Evolutionary conservation across 2,888 invertebrate genomes (phyloP).

Genomic region (Blastobasis lacticolella): DNA sequence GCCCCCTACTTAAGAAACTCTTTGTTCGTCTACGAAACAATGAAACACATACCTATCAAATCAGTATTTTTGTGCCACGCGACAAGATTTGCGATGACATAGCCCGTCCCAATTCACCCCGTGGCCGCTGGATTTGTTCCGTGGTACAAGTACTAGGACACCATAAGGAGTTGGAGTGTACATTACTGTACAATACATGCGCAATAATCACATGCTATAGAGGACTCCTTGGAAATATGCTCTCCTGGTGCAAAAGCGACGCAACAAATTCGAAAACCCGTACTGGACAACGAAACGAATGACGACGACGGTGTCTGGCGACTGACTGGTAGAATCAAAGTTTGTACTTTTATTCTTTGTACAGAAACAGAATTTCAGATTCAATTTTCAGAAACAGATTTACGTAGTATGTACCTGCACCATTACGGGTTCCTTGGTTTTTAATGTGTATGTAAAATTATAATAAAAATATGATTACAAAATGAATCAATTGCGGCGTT

Average conservation of each 20-base stretch:
- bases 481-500: too few species aligned
- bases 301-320: background rate
- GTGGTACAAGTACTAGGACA: background rate
- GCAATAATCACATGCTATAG: background rate
- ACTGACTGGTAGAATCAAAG: background rate
- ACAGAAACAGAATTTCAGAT: background rate
- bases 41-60: too few species aligned
- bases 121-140: background rate
- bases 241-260: conserved; percentile 20
- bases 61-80: too few species aligned
- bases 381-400: background rate
- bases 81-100: too few species aligned
- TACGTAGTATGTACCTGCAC: background rate
- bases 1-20: too few species aligned
- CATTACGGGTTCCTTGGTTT: background rate
- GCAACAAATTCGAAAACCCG: conserved; percentile 24
- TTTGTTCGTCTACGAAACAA: too few species aligned
- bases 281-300: conserved; percentile 5
- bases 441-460: too few species aligned
- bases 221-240: conserved; percentile 11
- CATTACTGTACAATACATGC: background rate
- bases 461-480: too few species aligned
- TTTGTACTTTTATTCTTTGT: background rate
- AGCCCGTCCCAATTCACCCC: background rate
- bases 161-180: background rate